Conservation (phyloP, 1,140 invertebrate genomes). For the Ditylenchus dipsaci region DNA sequence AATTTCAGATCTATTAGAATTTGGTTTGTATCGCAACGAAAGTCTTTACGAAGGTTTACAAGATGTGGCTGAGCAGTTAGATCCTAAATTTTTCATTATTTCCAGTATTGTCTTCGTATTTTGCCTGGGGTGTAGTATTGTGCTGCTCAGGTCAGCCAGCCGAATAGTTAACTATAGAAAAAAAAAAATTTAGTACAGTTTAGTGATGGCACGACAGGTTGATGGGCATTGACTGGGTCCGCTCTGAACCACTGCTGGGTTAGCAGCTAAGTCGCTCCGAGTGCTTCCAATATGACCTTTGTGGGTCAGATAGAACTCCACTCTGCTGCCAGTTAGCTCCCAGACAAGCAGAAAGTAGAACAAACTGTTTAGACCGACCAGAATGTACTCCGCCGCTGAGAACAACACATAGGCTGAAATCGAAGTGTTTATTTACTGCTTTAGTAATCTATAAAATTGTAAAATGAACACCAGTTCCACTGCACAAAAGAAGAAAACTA, state of each 20-base stretch:
- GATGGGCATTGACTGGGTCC: constrained; percentile 69
- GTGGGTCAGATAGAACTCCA: constrained; percentile 33
- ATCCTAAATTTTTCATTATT: constrained; percentile 49
- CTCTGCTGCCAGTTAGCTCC: constrained; percentile 30
- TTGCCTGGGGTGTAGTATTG: constrained; percentile 53
- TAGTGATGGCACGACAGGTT: constrained; percentile 7
- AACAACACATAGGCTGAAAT: constrained; percentile 50
- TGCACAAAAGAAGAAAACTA: constrained; percentile 41
- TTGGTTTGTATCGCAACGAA: constrained; percentile 56
- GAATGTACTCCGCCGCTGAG: constrained; percentile 52
- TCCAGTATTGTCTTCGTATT: constrained; percentile 48
- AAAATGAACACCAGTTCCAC: constrained; percentile 34
- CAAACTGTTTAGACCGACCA: constrained; percentile 33
- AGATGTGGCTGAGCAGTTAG: constrained; percentile 54
- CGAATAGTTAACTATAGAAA: background rate
- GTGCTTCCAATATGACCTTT: background rate
- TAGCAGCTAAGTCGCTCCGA: background rate
- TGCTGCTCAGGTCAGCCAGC: constrained; percentile 52
- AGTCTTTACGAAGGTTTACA: constrained; percentile 55
- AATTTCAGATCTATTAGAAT: constrained; percentile 56
- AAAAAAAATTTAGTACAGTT: background rate
- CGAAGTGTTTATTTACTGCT: background rate
- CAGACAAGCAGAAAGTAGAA: constrained; percentile 43
- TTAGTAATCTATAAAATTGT: background rate
- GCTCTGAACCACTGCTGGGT: constrained; percentile 72